Evolutionary conservation across 2,113 vertebrate species (phyloP).

Genomic region (Antennarius striatus): DNA sequence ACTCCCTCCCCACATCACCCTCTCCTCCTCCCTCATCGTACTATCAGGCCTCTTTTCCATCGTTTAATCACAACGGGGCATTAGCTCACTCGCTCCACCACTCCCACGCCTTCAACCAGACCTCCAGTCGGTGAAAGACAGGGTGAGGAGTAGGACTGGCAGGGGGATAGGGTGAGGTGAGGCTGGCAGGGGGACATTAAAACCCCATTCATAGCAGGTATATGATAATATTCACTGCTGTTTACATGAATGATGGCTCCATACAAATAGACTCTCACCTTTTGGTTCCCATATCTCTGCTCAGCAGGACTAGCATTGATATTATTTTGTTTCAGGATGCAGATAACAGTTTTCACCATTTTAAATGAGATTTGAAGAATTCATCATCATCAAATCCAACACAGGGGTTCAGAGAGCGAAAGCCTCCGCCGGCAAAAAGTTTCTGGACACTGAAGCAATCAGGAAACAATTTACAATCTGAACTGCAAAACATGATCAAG

Average conservation of each 20-base stretch:
- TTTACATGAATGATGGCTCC: conserved; percentile 22
- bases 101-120: conserved; percentile 42
- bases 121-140: conserved; percentile 15
- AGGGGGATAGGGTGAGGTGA: background rate
- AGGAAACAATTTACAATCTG: too few species aligned
- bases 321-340: too few species aligned
- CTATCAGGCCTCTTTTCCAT: conserved; percentile 65
- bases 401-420: too few species aligned
- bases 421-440: too few species aligned
- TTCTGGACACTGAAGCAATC: too few species aligned
- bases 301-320: background rate
- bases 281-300: background rate
- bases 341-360: too few species aligned
- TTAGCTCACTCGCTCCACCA: conserved; percentile 71
- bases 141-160: conserved; percentile 1
- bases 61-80: conserved; percentile 61
- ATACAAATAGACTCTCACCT: too few species aligned
- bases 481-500: too few species aligned
- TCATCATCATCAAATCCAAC: too few species aligned
- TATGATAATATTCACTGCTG: conserved; percentile 57
- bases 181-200: conserved; percentile 22
- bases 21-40: conserved; percentile 60
- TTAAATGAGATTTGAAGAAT: too few species aligned
- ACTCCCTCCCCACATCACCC: conserved; percentile 34
- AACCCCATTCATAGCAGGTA: conserved; percentile 32